phyloP scores from a whole-genome alignment of 2,888 invertebrate genomes.

The Latrodectus elegans region DNA sequence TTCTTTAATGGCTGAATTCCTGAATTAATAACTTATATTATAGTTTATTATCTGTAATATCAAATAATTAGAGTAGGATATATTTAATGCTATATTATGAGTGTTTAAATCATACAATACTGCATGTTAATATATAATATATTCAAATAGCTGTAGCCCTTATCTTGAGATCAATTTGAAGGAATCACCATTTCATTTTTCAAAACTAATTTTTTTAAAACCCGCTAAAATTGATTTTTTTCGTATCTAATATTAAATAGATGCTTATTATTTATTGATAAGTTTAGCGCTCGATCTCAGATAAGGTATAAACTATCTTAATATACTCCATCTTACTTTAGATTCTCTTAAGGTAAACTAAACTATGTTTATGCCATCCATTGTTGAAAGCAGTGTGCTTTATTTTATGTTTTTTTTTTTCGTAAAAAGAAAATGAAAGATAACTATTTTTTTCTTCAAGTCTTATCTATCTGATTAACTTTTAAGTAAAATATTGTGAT shows the following conservation, averaged over 20 bases:
- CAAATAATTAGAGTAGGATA: slow-evolving; percentile 8
- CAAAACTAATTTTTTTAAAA: not conserved
- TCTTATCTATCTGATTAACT: not conserved
- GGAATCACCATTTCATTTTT: not conserved
- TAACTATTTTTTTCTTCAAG: no score
- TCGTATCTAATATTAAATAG: not conserved
- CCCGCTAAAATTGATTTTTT: not conserved
- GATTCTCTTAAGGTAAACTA: slow-evolving; percentile 23
- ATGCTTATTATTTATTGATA: not conserved
- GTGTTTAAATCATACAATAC: slow-evolving; percentile 30
- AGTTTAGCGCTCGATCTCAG: slow-evolving; percentile 2
- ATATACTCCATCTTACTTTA: slow-evolving; percentile 44
- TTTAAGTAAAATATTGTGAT: not conserved
- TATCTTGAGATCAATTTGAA: slow-evolving; percentile 32
- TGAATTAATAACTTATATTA: slow-evolving; percentile 29
- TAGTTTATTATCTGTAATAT: slow-evolving; percentile 10
- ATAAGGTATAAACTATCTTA: slow-evolving; percentile 31
- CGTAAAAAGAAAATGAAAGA: not conserved
- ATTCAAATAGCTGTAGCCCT: slow-evolving; percentile 16
- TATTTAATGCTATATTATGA: slow-evolving; percentile 24
- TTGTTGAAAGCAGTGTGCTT: slow-evolving; percentile 35
- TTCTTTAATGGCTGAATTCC: not conserved
- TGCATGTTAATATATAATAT: slow-evolving; percentile 31
- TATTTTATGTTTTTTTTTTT: slow-evolving; percentile 11
- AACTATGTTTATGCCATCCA: slow-evolving; percentile 47